Percentiles rank a stretch among this genome's conserved stretches.
Conservation (phyloP, 2,797 vertebrate genomes). For the Xiphophorus birchmanni region DNA sequence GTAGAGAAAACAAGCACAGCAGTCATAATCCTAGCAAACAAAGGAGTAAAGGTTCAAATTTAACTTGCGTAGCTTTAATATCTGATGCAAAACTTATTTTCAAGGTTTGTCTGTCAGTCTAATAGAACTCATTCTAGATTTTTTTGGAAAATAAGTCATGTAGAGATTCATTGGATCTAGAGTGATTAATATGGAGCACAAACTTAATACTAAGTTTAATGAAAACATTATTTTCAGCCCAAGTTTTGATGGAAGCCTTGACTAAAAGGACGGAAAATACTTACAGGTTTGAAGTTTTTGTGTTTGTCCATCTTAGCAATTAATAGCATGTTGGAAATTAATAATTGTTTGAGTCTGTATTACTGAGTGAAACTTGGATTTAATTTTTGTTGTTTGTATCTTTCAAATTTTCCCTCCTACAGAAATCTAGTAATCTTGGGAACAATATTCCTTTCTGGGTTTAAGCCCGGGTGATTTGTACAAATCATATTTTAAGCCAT, state of each 20-base stretch:
- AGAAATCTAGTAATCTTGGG: background rate
- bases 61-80: background rate
- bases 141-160: background rate
- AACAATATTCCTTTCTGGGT: background rate
- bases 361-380: background rate
- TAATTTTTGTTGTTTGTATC: background rate
- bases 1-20: slow-evolving; percentile 8
- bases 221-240: background rate
- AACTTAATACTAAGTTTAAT: background rate
- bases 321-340: background rate
- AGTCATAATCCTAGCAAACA: background rate
- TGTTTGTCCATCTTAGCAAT: background rate
- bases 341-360: background rate
- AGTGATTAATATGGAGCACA: background rate
- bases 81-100: background rate
- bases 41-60: background rate
- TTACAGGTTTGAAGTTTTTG: background rate
- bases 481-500: background rate
- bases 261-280: background rate
- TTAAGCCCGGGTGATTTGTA: background rate
- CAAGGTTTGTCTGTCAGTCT: background rate
- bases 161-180: background rate
- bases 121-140: background rate
- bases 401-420: background rate
- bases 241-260: background rate